Base-by-base conservation (phyloP, 2,888 invertebrate species). In the Eulithis testata region DNA sequence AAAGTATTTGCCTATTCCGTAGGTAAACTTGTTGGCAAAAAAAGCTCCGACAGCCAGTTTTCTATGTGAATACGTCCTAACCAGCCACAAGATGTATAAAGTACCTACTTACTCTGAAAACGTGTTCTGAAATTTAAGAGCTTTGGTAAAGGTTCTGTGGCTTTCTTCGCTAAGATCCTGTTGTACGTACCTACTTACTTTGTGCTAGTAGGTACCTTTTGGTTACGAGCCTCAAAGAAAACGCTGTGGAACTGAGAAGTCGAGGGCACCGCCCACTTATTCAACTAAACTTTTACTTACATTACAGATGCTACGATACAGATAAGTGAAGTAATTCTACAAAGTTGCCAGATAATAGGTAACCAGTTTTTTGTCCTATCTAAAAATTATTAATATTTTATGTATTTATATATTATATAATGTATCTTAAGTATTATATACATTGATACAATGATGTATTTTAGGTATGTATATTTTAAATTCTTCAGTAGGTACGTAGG, bases 101-200 rank as follows among this genome's bases (percentile, higher is more conserved):
- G 66, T 64, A 66, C 66, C 62, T 69, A 63, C 69, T 66, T 61
- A 66, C 68, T 65, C 50, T 36, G 62, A 54, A 65, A 65, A 69
- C 69, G 69, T 66, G 69, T 68, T 57, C 66, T 60, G 67, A 69
- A 66, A 71, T 72, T 68, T 72, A 70, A 72, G 66, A 68, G 68
- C 68, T 69, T 66, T 58, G 63, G 65, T 68, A 70, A 71, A 73
- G 71, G 73, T 71, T 73, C 8, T 73, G 73, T 59, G 70, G 73
- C 63, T 69, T 71, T 57, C 59, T 66, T 59, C 54, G 63, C 62
- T 65, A 59, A 65, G 57, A 61, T 60, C 58, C 61, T 61, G 60
- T 52, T 49, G 57, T 57, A 53, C 31, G 12, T 60, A 40, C 45
- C 37, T 53, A 65, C 44, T 53, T 58, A 57, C 50, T 62, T 65